A percentile compares a stretch with the other conserved stretches of the same genome.
These are phyloP conservation scores for Slavum lentiscoides DNA, from an alignment of 2,888 invertebrate genomes.

Conservation along the genomic window DNA sequence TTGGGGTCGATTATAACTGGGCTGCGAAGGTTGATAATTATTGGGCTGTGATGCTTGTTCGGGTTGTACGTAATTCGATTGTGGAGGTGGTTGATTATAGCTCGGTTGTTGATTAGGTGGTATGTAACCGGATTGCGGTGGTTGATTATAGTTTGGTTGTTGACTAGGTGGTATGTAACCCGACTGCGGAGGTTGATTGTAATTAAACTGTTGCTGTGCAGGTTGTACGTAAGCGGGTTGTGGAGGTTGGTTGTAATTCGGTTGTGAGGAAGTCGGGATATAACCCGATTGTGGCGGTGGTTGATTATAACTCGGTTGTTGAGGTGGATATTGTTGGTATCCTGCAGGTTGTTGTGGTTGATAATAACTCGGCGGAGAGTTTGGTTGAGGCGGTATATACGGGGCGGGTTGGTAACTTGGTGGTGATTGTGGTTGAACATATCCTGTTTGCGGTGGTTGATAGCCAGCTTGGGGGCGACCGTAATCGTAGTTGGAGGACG, in stretches of 20 bases:
- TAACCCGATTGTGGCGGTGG: constrained; percentile 34
- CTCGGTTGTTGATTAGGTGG: constrained; percentile 16
- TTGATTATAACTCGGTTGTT: constrained; percentile 21
- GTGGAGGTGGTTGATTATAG: constrained; percentile 23
- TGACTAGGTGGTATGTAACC: background rate
- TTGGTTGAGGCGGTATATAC: constrained; percentile 25
- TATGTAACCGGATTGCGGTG: constrained; percentile 21
- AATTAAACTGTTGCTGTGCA: constrained; percentile 17
- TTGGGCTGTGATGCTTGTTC: constrained; percentile 38
- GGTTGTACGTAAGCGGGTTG: constrained; percentile 18
- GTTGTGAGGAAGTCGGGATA: constrained; percentile 8
- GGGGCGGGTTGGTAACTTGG: constrained; percentile 37
- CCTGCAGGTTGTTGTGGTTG: constrained; percentile 36
- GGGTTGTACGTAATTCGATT: constrained; percentile 5
- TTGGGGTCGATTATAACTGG: constrained; percentile 21
- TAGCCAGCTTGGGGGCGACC: constrained; percentile 34
- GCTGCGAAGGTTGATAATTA: constrained; percentile 32
- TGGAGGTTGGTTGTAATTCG: constrained; percentile 36
- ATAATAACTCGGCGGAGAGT: constrained; percentile 44
- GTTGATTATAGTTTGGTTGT: constrained; percentile 19
- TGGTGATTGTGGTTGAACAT: constrained; percentile 33
- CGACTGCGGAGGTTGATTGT: constrained; percentile 41
- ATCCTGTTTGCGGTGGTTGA: constrained; percentile 12
- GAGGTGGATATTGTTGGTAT: constrained; percentile 34
- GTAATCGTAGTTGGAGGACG: constrained; percentile 41